Percentiles rank a stretch among this genome's conserved stretches.
phyloP scores from a whole-genome alignment of 2,113 vertebrate genomes.

The Apus apus region DNA sequence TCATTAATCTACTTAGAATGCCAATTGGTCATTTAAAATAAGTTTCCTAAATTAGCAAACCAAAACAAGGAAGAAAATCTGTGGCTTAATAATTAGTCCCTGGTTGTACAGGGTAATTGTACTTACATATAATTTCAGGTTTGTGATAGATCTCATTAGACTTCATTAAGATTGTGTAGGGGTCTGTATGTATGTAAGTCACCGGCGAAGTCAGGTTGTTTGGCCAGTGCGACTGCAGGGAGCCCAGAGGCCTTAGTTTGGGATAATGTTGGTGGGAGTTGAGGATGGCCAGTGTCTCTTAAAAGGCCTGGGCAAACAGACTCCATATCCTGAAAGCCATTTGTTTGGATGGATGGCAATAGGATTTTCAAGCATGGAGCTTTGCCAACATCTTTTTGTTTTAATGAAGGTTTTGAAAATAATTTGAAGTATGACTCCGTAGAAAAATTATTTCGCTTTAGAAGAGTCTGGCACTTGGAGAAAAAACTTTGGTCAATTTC shows the following conservation, averaged over 20 bases:
- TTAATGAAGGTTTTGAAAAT: neutral
- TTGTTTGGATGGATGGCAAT: neutral
- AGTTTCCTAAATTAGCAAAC: conserved; percentile 9
- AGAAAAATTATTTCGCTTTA: neutral
- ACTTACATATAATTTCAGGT: neutral
- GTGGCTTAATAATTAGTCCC: neutral
- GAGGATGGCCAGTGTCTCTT: neutral
- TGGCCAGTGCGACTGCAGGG: neutral
- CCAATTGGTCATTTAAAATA: neutral
- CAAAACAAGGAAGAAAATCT: neutral
- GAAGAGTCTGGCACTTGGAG: neutral
- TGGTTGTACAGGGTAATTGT: neutral
- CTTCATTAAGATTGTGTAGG: neutral
- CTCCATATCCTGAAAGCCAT: neutral
- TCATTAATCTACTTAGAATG: neutral
- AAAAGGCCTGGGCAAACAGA: neutral
- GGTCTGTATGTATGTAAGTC: neutral
- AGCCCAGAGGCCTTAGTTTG: neutral
- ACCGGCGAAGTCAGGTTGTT: neutral
- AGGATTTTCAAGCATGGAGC: neutral
- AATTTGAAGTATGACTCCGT: neutral
- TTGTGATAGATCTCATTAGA: neutral
- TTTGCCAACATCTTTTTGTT: neutral
- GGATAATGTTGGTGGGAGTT: neutral
- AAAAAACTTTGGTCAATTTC: neutral